Evolutionary conservation across 2,888 invertebrate genomes (phyloP).

Genomic region (Apotomis capreana): DNA sequence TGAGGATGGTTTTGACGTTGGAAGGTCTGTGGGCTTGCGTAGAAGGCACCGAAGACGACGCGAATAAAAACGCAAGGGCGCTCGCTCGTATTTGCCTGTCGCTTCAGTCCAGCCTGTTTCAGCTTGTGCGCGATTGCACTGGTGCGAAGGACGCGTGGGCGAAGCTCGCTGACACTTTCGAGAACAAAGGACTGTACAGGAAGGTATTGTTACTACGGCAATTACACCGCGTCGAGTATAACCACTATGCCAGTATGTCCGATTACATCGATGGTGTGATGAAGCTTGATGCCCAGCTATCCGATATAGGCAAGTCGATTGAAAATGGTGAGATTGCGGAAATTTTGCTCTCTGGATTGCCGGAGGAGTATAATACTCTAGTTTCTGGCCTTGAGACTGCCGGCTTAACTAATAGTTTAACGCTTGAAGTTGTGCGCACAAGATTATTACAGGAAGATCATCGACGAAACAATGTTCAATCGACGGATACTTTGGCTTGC

Average conservation of each 20-base stretch:
- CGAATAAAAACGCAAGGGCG: too few relatives aligned
- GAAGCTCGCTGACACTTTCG: too few relatives aligned
- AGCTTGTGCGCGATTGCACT: too few relatives aligned
- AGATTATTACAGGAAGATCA: not conserved
- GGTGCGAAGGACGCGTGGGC: too few relatives aligned
- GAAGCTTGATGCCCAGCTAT: slow-evolving; percentile 2
- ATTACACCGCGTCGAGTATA: not conserved
- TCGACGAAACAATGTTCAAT: too few relatives aligned
- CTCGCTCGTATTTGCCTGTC: too few relatives aligned
- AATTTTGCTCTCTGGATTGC: slow-evolving; percentile 10
- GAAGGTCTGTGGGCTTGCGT: too few relatives aligned
- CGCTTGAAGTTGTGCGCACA: not conserved
- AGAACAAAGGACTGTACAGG: too few relatives aligned
- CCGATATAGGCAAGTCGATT: not conserved
- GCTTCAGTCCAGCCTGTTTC: too few relatives aligned
- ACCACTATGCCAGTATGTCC: not conserved
- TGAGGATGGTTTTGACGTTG: too few relatives aligned
- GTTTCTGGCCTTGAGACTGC: not conserved
- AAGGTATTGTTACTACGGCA: not conserved
- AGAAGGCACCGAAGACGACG: too few relatives aligned
- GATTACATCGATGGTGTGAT: slow-evolving; percentile 3
- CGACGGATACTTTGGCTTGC: not conserved
- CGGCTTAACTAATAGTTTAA: slow-evolving; percentile 1
- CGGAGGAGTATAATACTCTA: not conserved
- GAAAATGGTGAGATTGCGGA: slow-evolving; percentile 3